These are phyloP conservation scores for Latrodectus elegans DNA, from an alignment of 2,888 invertebrate species.

Conservation along the genomic window DNA sequence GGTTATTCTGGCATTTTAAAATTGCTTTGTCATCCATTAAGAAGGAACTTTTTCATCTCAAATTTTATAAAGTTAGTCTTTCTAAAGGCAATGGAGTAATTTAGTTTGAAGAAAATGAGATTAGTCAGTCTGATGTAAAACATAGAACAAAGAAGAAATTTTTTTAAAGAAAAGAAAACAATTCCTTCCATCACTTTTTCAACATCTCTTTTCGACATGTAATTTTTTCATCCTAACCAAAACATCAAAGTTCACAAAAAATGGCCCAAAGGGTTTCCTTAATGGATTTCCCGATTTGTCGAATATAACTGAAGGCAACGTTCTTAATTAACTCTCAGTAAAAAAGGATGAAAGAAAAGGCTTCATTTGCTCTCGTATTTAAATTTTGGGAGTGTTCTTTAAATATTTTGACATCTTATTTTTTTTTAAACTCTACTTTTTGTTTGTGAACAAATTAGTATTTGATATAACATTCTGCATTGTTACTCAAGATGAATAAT, in stretches of 20 bases:
- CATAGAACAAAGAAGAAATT: not conserved
- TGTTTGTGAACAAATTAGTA: too few relatives aligned
- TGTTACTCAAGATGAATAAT: too few relatives aligned
- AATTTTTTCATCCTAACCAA: not conserved
- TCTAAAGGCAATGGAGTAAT: not conserved
- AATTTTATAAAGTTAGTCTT: not conserved
- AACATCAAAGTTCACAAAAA: conserved; percentile 3
- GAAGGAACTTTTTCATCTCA: not conserved
- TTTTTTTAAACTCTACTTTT: too few relatives aligned
- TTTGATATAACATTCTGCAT: too few relatives aligned
- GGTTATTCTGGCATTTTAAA: too few relatives aligned
- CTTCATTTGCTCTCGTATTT: too few relatives aligned
- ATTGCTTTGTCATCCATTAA: not conserved
- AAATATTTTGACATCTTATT: too few relatives aligned
- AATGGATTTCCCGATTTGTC: not conserved
- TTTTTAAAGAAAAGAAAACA: not conserved
- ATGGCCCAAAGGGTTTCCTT: not conserved
- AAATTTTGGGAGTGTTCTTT: too few relatives aligned
- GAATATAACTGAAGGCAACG: not conserved
- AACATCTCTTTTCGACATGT: not conserved
- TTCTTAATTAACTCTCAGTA: not conserved
- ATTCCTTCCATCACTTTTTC: not conserved
- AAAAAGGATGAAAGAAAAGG: not conserved
- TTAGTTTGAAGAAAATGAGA: not conserved
- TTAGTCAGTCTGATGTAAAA: not conserved